Evolutionary conservation across 2,888 invertebrate species (phyloP), one percentile per base, ranked within the genome.

Genomic region (Chironomus riparius): DNA sequence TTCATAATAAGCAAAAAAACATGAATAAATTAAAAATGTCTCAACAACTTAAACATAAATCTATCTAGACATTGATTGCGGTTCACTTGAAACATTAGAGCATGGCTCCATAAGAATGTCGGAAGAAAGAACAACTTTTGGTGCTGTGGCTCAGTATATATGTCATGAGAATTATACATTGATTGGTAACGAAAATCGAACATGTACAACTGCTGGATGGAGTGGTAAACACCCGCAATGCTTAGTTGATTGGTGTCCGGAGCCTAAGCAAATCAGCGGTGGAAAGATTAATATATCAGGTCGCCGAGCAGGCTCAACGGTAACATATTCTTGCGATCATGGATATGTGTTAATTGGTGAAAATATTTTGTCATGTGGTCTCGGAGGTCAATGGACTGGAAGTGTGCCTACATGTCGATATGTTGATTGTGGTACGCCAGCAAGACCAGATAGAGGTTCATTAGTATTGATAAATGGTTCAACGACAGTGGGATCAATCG

Each of bases 101-200:
- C 91, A 94, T 80, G 95, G 94, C 0, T 86, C 87, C 4, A 89
- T 93, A 15, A 83, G 84, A 0, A 83, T 94, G 22, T 83, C 88
- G 0, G 89, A 93, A 78, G 85, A 87, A 1, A 86, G 93, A 76
- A 94, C 94, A 0, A 94, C 93, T 0, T 90, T 90, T 81, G 93
- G 92, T 0, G 93, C 94, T 0, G 85, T 87, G 73, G 93, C 92
- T 0, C 82, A 88, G 3, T 95, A 94, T 82, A 86, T 88, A 4
- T 96, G 96, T 80, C 89, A 91, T 77, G 90, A 91, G 80, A 95
- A 96, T 82, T 92, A 93, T 83, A 95, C 95, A 0, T 85, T 95
- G 2, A 90, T 92, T 5, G 95, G 95, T 0, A 88, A 87, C 78
- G 87, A 88, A 69, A 88, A 88, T 77, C 85, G 94, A 22, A 85